phyloP scores from a whole-genome alignment of 2,113 vertebrate genomes.

The Zosterops borbonicus region DNA sequence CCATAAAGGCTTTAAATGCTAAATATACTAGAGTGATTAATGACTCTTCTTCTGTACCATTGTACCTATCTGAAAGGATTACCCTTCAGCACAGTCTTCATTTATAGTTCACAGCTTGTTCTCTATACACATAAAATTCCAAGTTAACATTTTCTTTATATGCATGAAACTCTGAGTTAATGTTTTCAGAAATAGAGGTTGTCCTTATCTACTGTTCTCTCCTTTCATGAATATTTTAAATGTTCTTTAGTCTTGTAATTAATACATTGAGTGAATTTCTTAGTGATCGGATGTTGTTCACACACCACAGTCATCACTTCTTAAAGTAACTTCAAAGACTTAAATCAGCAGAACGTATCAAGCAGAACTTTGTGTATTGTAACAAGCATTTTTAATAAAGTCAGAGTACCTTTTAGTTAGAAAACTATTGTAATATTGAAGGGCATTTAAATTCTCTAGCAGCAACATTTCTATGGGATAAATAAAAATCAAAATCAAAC shows the following conservation, averaged over 20 bases:
- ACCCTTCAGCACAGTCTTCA: neutral
- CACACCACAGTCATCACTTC: rapidly evolving
- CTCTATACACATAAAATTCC: neutral
- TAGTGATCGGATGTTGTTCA: neutral
- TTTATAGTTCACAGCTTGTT: neutral
- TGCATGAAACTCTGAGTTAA: neutral
- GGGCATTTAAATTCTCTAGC: neutral
- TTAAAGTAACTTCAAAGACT: neutral
- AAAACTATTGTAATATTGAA: neutral
- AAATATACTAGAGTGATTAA: neutral
- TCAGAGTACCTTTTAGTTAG: neutral
- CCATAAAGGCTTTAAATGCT: neutral
- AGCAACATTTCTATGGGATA: neutral
- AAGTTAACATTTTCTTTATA: neutral
- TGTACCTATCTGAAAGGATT: neutral
- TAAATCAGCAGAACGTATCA: neutral
- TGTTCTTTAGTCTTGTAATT: neutral
- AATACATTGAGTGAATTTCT: neutral
- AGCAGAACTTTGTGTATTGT: neutral
- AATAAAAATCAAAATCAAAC: neutral
- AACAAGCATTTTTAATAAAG: neutral
- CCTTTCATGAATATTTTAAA: neutral
- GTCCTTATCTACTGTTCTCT: neutral
- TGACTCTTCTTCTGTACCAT: neutral
- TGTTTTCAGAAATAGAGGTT: neutral